A percentile compares a stretch with the other conserved stretches of the same genome.
Conservation (phyloP, 2,113 vertebrate genomes). For the Bufo bufo region DNA sequence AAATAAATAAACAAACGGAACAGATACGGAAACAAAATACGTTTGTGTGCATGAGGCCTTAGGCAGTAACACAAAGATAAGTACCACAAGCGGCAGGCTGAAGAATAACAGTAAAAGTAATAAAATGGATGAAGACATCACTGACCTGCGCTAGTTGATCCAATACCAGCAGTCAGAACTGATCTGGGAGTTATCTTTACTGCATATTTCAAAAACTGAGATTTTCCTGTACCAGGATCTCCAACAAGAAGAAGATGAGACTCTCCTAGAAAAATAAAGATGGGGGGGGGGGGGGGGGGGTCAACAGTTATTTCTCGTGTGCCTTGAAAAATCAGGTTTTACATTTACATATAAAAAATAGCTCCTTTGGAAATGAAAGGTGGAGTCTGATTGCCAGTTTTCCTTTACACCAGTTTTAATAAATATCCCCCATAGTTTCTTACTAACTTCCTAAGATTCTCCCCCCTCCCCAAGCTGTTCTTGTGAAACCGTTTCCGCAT, state of each 20-base stretch:
- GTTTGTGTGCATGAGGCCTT: too few species aligned
- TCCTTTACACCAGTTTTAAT: too few species aligned
- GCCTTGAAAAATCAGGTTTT: neutral
- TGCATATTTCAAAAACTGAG: constrained; percentile 97
- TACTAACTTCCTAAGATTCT: too few species aligned
- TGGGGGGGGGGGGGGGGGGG: neutral
- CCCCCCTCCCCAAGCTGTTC: too few species aligned
- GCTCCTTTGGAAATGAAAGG: too few species aligned
- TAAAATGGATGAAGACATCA: constrained; percentile 58
- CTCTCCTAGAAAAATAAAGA: constrained; percentile 79
- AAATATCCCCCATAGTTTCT: too few species aligned
- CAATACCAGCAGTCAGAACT: constrained; percentile 93
- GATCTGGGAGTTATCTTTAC: constrained; percentile 92
- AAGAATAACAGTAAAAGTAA: neutral
- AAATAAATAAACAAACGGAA: too few species aligned
- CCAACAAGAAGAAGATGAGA: constrained; percentile 94
- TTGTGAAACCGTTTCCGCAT: too few species aligned
- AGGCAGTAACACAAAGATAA: neutral
- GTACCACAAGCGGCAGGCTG: neutral
- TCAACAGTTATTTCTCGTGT: neutral
- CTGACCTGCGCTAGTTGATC: constrained; percentile 94
- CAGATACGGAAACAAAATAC: too few species aligned
- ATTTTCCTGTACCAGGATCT: constrained; percentile 96
- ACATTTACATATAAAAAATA: too few species aligned
- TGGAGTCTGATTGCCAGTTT: too few species aligned